phyloP scores from a whole-genome alignment of 2,797 vertebrate species.

The Acanthurus leucopareius region DNA sequence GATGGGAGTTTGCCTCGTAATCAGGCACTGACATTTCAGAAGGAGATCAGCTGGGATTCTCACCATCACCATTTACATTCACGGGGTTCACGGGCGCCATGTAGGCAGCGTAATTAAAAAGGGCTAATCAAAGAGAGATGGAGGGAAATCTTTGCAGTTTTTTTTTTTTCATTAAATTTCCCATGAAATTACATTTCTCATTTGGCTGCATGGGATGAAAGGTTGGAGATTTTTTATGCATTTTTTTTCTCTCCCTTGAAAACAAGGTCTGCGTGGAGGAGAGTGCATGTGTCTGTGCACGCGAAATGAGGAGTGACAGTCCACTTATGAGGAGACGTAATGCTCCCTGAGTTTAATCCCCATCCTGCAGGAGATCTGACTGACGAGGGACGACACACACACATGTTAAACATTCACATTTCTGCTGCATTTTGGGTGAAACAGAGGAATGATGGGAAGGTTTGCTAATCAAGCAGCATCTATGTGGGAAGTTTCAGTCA shows the following conservation, averaged over 20 bases:
- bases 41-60: constrained; percentile 60
- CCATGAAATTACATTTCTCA: constrained; percentile 79
- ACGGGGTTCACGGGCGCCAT: constrained; percentile 40
- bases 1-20: constrained; percentile 56
- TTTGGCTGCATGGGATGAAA: constrained; percentile 59
- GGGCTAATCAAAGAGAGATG: constrained; percentile 77
- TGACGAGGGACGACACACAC: constrained; percentile 50
- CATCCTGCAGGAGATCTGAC: constrained; percentile 36
- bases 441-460: not conserved
- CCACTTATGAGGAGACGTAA: constrained; percentile 72
- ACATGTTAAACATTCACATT: constrained; percentile 50
- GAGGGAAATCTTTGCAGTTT: constrained; percentile 58
- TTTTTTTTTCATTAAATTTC: constrained; percentile 70
- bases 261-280: constrained; percentile 27
- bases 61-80: constrained; percentile 57
- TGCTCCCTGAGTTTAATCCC: constrained; percentile 73
- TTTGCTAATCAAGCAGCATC: constrained; percentile 14
- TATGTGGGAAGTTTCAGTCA: not conserved
- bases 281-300: constrained; percentile 1
- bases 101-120: constrained; percentile 76
- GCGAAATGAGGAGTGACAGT: constrained; percentile 73
- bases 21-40: constrained; percentile 73
- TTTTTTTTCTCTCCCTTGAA: not conserved
- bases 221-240: constrained; percentile 23
- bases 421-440: not conserved